Base-by-base conservation (phyloP, 1,140 invertebrate genomes). In the Dreissena polymorpha region DNA sequence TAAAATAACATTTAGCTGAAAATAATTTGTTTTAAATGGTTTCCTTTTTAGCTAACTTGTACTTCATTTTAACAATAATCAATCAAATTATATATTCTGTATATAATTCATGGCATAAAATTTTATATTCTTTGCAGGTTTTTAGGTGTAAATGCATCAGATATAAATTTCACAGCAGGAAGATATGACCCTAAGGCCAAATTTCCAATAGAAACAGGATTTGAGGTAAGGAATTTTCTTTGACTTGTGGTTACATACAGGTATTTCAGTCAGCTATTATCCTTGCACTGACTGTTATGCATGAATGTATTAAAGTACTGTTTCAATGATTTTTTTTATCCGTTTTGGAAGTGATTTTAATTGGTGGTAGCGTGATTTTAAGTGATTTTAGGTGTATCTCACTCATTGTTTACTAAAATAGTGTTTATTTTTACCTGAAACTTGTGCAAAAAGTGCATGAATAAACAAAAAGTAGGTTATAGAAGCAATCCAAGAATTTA, bases 81-180 rank as follows among this genome's bases (percentile, higher is more conserved):
- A 63, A 23, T 29, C n/a, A 18, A 18, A 64, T 14, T 53, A 63
- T 21, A 67, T n/a, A n/a, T n/a, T n/a, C n/a, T 70, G 12, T 10
- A 71, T 81, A 57, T n/a, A n/a, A n/a, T n/a, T n/a, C n/a, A n/a
- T 64, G 16, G 10, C 57, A 21, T 23, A 16, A 27, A 7, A 10
- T 67, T 18, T 67, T 64, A 63, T 60, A 57, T 77, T 49, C 65
- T 64, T 87, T 89, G 18, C 78, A 91, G 90, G 70, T 91, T 73
- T 90, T 87, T 90, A 29, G 91, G 91, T 51, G 89, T 92, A 60
- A 92, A 92, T 90, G 91, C 91, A 14, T 91, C 90, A 27, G 91
- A 92, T 63, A 89, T 91, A 29, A 91, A 91, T 70, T 89, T 80
- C 50, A 86, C 90, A 49, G 89, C 91, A 50, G 91, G 90, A 39